Evolutionary conservation across 2,113 vertebrate species (phyloP), one percentile per base, ranked within the genome.

Genomic region (Cyanoramphus novaezelandiae): DNA sequence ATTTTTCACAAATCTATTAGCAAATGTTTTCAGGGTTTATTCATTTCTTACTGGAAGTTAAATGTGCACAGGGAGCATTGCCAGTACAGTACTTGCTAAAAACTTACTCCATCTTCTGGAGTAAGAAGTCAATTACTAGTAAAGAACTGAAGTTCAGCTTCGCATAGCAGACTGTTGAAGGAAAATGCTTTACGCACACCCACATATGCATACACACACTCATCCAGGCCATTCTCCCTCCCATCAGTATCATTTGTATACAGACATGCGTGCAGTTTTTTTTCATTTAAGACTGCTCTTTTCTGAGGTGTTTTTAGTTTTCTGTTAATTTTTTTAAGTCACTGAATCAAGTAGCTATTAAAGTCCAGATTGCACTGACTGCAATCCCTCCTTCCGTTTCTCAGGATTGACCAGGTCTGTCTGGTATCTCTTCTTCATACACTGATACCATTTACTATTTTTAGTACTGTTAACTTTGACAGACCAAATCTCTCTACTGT

Each of bases 121-220:
- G 20, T n/a, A n/a, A 59, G 33, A 59, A n/a, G 13, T 69, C 16
- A 64, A 31, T 69, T 17, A 13, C 39, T 39, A 82, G 55, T 24
- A 87, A 72, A 80, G 20, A 72, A 39, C 12, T 33, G 39, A 88
- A 81, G 37, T 55, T 75, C 31, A 49, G 10, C 20, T 67, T 88
- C 10, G 20, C 5, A 3, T 55, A 39, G 33, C 19, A 93, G 23
- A 9, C 3, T 53, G 41, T 55, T 21, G 33, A 35, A 91, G 43
- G 2, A 65, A 10, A 92, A 31, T 44, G 17, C 17, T 81, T 81
- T 90, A 27, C 59, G n/a, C 27, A 41, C 6, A 28, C 13, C 13
- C 23, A 24, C 0, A 0, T 50, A 41, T 16, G 9, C 43, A 76
- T 20, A 24, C 6, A 41, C 0, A 0, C 2, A 3, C 14, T 89